Percentiles rank a stretch among this genome's conserved stretches.
Evolutionary conservation across 2,888 invertebrate species (phyloP).

Genomic region (Diploptera punctata): DNA sequence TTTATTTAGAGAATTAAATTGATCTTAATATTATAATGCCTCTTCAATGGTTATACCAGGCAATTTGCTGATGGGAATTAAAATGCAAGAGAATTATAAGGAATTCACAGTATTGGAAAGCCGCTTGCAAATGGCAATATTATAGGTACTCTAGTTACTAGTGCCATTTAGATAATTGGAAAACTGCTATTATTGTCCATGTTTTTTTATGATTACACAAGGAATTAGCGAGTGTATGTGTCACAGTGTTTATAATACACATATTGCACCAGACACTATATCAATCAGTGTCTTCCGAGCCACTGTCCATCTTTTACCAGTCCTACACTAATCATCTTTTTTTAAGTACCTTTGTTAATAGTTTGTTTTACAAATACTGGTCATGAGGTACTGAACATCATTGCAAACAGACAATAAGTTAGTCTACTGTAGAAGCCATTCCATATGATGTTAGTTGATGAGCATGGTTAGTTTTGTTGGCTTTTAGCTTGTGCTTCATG

Average conservation of each 20-base stretch:
- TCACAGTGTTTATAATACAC: constrained; percentile 17
- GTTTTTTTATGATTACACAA: background rate
- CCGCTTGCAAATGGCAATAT: no score
- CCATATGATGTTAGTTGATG: constrained; percentile 34
- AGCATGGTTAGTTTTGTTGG: constrained; percentile 40
- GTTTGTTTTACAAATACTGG: constrained; percentile 2
- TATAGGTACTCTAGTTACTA: no score
- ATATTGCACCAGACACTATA: constrained; percentile 9
- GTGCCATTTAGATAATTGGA: background rate
- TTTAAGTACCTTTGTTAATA: constrained; percentile 12
- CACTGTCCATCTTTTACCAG: background rate
- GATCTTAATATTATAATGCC: no score
- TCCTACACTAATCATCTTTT: background rate
- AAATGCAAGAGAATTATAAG: no score
- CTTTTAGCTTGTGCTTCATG: constrained; percentile 39
- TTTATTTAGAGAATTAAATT: no score
- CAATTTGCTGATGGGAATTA: no score
- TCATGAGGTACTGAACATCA: constrained; percentile 25
- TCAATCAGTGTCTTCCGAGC: background rate
- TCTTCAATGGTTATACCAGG: no score
- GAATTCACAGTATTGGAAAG: no score
- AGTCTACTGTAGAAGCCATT: constrained; percentile 29
- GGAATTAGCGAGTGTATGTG: constrained; percentile 9
- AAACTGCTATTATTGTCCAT: background rate
- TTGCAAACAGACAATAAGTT: constrained; percentile 27